Percentiles rank a stretch among this genome's conserved stretches.
Evolutionary conservation across 1,140 invertebrate species (phyloP).

Genomic region (Leptopilina boulardi): DNA sequence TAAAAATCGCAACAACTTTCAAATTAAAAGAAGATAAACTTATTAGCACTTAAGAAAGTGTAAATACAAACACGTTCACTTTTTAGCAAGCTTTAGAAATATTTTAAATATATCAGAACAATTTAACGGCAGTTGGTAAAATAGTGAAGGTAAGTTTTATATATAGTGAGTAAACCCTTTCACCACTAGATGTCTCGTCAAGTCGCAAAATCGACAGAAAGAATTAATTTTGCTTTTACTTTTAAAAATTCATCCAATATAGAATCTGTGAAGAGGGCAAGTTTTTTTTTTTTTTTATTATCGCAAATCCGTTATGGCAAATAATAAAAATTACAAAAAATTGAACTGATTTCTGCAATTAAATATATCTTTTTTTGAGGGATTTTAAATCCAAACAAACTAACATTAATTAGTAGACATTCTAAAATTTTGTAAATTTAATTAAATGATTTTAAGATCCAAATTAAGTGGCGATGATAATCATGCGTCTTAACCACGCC

Average conservation of each 20-base stretch:
- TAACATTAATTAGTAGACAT: too few relatives aligned
- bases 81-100: not conserved
- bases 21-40: not conserved
- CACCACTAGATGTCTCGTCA: slow-evolving; percentile 21
- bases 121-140: not conserved
- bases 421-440: too few relatives aligned
- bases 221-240: not conserved
- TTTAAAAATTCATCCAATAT: not conserved
- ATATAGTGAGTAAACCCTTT: not conserved
- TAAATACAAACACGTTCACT: not conserved
- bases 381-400: too few relatives aligned
- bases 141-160: not conserved
- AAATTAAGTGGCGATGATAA: too few relatives aligned
- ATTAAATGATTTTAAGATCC: too few relatives aligned
- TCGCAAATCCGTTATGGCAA: too few relatives aligned
- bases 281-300: too few relatives aligned
- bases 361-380: too few relatives aligned
- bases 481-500: too few relatives aligned
- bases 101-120: not conserved
- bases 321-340: too few relatives aligned
- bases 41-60: slow-evolving; percentile 2
- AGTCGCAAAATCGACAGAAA: not conserved
- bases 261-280: too few relatives aligned
- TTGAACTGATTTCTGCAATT: too few relatives aligned
- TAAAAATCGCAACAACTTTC: not conserved